These are phyloP conservation scores for Labeo rohita DNA, from an alignment of 2,113 vertebrate genomes.

Conservation along the genomic window DNA sequence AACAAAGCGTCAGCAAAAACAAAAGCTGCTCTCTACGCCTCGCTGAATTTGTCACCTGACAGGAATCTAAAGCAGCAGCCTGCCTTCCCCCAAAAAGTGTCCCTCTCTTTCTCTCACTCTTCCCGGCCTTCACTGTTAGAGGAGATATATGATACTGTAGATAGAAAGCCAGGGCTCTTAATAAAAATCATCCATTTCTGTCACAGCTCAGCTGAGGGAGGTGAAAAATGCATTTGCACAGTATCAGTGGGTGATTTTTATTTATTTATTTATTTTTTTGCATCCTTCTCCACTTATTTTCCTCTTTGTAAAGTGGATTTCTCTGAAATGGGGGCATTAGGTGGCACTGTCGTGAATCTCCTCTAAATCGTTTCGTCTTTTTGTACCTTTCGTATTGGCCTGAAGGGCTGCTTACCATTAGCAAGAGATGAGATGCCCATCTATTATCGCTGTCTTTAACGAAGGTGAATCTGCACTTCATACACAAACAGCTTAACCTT, in stretches of 20 bases:
- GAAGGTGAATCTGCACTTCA: constrained; percentile 42
- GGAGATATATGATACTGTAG: constrained; percentile 71
- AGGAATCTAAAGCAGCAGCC: constrained; percentile 51
- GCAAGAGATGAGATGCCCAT: constrained; percentile 66
- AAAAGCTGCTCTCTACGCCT: constrained; percentile 43
- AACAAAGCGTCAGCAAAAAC: constrained; percentile 48
- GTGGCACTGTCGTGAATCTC: constrained; percentile 58
- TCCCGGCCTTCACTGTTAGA: constrained; percentile 69
- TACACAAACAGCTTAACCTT: constrained; percentile 2
- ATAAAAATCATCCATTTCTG: constrained; percentile 80
- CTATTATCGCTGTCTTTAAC: constrained; percentile 59
- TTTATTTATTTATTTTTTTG: constrained; percentile 46
- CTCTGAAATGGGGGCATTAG: constrained; percentile 59
- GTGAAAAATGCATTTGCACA: constrained; percentile 68
- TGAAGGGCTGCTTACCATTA: constrained; percentile 71
- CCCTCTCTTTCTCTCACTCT: background rate
- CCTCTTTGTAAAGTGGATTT: constrained; percentile 54
- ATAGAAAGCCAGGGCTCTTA: constrained; percentile 73
- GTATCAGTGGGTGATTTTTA: constrained; percentile 69
- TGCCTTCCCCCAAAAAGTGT: constrained; percentile 15
- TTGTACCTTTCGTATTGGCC: constrained; percentile 21
- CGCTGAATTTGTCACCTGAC: constrained; percentile 48
- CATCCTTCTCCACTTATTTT: constrained; percentile 44
- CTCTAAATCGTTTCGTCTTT: constrained; percentile 66
- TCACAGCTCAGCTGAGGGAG: constrained; percentile 68